Conservation (phyloP, 1,140 invertebrate species). For the Zaprionus davidi region DNA sequence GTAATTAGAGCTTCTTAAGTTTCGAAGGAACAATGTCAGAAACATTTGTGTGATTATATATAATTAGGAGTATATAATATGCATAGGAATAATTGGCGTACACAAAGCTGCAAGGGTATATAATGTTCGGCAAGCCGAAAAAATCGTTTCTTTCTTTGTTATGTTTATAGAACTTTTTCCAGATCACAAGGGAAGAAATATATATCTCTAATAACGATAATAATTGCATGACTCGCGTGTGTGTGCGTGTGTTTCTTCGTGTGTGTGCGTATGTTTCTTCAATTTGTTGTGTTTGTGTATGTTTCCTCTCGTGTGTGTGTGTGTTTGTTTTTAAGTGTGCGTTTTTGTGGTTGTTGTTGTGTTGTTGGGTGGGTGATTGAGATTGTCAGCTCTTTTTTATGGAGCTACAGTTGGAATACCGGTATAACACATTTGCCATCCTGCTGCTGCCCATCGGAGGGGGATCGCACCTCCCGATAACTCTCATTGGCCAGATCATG, state of each 20-base stretch:
- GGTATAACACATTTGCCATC: constrained; percentile 76
- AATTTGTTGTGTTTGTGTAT: background rate
- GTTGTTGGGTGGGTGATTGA: constrained; percentile 49
- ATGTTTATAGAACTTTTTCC: too few relatives aligned
- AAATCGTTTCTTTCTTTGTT: too few relatives aligned
- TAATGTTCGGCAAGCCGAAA: too few relatives aligned
- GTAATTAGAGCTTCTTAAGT: too few relatives aligned
- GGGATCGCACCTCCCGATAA: constrained; percentile 66
- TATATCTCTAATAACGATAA: background rate
- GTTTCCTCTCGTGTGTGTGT: constrained; percentile 6
- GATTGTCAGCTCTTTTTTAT: constrained; percentile 37
- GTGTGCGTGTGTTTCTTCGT: background rate
- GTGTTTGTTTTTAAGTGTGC: constrained; percentile 28
- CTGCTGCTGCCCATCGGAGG: constrained; percentile 43
- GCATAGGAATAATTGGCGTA: too few relatives aligned
- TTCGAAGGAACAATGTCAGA: too few relatives aligned
- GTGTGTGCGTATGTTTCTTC: background rate
- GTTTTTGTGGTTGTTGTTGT: constrained; percentile 18
- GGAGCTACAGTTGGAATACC: constrained; percentile 72
- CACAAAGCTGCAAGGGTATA: too few relatives aligned
- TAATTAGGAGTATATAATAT: too few relatives aligned
- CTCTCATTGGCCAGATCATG: constrained; percentile 65
- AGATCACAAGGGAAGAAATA: too few relatives aligned
- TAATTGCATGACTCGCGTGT: background rate
- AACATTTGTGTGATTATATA: too few relatives aligned